Percentiles rank a stretch among this genome's conserved stretches.
These are phyloP conservation scores for Gymnopithys bicolor DNA, from an alignment of 2,797 vertebrate species.

Conservation along the genomic window DNA sequence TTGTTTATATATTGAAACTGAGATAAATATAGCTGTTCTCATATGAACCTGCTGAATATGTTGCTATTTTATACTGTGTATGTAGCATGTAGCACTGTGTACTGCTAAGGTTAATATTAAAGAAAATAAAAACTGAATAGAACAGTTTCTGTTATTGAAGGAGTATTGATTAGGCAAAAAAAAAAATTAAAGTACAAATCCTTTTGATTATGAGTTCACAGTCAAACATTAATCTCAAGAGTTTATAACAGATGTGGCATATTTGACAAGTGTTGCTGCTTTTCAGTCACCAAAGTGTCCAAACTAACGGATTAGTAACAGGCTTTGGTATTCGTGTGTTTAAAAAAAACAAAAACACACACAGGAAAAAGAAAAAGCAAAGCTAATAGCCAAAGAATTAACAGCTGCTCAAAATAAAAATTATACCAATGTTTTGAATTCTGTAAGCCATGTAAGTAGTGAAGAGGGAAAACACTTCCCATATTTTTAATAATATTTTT, in stretches of 20 bases:
- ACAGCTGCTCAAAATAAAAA: not conserved
- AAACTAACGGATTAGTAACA: not conserved
- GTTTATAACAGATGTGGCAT: not conserved
- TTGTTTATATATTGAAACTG: not conserved
- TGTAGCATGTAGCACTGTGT: not conserved
- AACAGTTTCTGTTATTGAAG: not conserved
- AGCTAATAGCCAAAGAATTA: not conserved
- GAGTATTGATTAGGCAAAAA: not conserved
- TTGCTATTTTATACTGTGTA: not conserved
- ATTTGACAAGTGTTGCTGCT: not conserved
- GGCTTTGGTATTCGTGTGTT: not conserved
- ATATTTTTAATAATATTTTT: not conserved
- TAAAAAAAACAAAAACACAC: not conserved
- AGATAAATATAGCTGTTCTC: not conserved
- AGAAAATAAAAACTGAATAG: not conserved
- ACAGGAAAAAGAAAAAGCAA: not conserved
- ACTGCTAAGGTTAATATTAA: not conserved
- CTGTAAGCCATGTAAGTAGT: not conserved
- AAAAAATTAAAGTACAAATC: not conserved
- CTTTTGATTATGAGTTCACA: not conserved
- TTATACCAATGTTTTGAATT: not conserved
- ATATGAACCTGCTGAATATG: not conserved
- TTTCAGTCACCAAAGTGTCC: not conserved
- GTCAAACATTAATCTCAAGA: not conserved
- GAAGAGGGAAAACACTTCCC: not conserved